phyloP scores from a whole-genome alignment of 2,888 invertebrate species.

The Arge pagana region DNA sequence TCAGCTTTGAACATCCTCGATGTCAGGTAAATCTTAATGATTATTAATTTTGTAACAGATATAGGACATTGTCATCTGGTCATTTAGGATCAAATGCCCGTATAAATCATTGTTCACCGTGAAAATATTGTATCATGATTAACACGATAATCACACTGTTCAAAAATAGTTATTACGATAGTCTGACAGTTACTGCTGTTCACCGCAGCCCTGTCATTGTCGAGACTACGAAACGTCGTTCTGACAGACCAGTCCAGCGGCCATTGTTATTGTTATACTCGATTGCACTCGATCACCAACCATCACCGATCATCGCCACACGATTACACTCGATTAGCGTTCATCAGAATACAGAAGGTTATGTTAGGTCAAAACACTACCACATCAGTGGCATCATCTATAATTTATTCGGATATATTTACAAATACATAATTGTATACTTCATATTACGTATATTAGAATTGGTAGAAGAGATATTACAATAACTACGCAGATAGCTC shows the following conservation, averaged over 20 bases:
- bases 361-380: constrained; percentile 35
- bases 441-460: background rate
- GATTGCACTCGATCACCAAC: background rate
- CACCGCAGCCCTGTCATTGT: constrained; percentile 32
- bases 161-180: constrained; percentile 22
- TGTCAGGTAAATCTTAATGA: constrained; percentile 6
- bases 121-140: background rate
- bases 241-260: constrained; percentile 44
- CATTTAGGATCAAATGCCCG: constrained; percentile 22
- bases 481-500: background rate
- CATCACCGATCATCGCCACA: background rate
- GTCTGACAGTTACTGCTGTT: constrained; percentile 25
- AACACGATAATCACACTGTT: constrained; percentile 2
- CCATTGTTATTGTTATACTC: constrained; percentile 38
- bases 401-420: background rate
- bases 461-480: background rate
- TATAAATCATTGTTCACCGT: constrained; percentile 27
- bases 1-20: constrained; percentile 66
- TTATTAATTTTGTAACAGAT: constrained; percentile 36
- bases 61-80: constrained; percentile 45
- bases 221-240: constrained; percentile 32
- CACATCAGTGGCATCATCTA: background rate
- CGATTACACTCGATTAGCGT: background rate
- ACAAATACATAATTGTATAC: background rate
- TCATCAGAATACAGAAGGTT: constrained; percentile 25